Base-by-base conservation (phyloP, 1,140 invertebrate species). In the Drosophila fuyamai region DNA sequence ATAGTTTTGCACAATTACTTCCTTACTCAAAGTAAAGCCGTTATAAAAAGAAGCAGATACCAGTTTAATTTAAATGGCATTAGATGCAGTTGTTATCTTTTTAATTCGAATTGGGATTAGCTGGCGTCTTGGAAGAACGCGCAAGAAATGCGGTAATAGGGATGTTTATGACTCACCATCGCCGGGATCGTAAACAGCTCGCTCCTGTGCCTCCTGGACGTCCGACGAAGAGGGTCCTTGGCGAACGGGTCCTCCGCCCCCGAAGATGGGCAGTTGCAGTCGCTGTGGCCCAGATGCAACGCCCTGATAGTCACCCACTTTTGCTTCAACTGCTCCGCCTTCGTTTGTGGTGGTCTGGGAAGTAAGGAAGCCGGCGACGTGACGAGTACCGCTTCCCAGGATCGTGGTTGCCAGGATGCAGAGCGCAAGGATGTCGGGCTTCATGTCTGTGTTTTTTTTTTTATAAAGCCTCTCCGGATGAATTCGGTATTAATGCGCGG, bases 161-260 rank as follows among this genome's bases (percentile, higher is more conserved):
- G 29, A 68, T 77, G 74, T 75, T 70, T 63, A 58, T 48, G 60
- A 86, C 91, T 92, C 63, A 92, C 91, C 91, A 89, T 92, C 91
- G 48, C 91, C 91, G 8, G 91, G 89, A 91, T 92, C 91, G 65
- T 92, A 92, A 79, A 92, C 83, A n/a, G 90, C 84, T 43, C 81
- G 78, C 50, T 85, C 83, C 63, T 74, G 76, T 12, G 67, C 61
- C 53, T 92, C 86, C 61, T 54, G 68, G 75, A 73, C 74, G 68
- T 66, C 59, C 54, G 58, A 35, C 47, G 72, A 36, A 27, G 67
- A 63, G 58, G 66, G 47, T 18, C 41, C 66, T 23, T 55, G 54
- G 35, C 67, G 53, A 29, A 51, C 48, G 36, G 29, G 59, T 40
- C 53, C 14, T 40, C 48, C 14, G 8, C 43, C 18, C 53, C n/a